Conservation (phyloP, 2,888 invertebrate genomes). For the Temnothorax ravouxi region DNA sequence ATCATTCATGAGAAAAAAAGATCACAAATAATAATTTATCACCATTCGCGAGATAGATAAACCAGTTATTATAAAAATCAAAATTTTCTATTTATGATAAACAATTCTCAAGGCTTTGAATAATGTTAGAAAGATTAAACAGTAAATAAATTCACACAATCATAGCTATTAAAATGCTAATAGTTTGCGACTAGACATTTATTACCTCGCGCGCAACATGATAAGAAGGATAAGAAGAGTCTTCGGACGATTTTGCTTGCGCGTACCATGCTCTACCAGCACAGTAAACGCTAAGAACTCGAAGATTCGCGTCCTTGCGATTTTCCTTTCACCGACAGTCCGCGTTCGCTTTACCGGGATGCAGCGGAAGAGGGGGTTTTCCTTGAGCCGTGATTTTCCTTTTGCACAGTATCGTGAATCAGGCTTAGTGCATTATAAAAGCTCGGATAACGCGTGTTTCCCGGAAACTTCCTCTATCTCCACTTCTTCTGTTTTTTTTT, state of each 20-base stretch:
- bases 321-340: slow-evolving; percentile 68
- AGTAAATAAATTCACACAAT: not conserved
- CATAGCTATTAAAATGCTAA: not conserved
- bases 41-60: not conserved
- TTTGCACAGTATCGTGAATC: slow-evolving; percentile 57
- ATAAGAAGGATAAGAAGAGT: slow-evolving; percentile 8
- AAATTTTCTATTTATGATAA: not conserved
- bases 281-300: slow-evolving; percentile 14
- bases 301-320: slow-evolving; percentile 57
- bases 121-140: not conserved
- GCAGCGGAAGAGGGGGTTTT: slow-evolving; percentile 37
- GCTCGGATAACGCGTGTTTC: slow-evolving; percentile 65
- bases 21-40: not conserved
- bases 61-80: not conserved
- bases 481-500: slow-evolving; percentile 21
- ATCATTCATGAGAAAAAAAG: not conserved
- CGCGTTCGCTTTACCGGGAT: not conserved
- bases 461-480: slow-evolving; percentile 33
- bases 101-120: not conserved
- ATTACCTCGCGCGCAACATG: not conserved
- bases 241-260: not conserved
- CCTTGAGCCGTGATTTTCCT: slow-evolving; percentile 66
- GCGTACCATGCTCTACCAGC: not conserved
- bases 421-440: slow-evolving; percentile 55
- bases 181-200: not conserved